Percentiles rank a stretch among this genome's conserved stretches.
Conservation (phyloP, 2,888 invertebrate genomes). For the Sericinus montela region DNA sequence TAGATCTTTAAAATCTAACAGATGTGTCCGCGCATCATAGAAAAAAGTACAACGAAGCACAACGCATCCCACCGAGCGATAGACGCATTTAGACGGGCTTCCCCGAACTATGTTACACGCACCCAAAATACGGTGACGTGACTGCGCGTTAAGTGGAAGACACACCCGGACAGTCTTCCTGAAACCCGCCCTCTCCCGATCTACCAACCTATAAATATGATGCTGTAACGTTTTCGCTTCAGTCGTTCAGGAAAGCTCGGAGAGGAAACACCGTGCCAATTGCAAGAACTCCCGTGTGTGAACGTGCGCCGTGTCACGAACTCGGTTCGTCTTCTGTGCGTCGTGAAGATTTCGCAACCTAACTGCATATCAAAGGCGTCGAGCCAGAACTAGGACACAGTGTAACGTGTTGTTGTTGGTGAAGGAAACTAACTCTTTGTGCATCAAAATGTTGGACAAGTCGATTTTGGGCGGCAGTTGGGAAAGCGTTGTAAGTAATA, state of each 20-base stretch:
- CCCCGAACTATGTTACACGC: constrained; percentile 63
- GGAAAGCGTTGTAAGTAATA: constrained; percentile 71
- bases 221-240: constrained; percentile 57
- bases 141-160: constrained; percentile 65
- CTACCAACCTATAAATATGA: constrained; percentile 66
- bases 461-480: constrained; percentile 67
- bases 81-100: constrained; percentile 59
- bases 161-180: constrained; percentile 53
- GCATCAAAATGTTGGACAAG: constrained; percentile 66
- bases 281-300: constrained; percentile 45
- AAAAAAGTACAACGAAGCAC: constrained; percentile 19
- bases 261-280: constrained; percentile 61
- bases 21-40: not conserved
- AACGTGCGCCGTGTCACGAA: constrained; percentile 57
- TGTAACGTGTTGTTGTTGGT: constrained; percentile 28
- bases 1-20: not conserved
- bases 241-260: constrained; percentile 69
- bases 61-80: constrained; percentile 35
- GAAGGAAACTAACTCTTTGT: constrained; percentile 34
- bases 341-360: constrained; percentile 37
- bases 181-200: constrained; percentile 57
- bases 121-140: constrained; percentile 56
- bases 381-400: constrained; percentile 1
- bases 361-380: constrained; percentile 30
- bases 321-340: constrained; percentile 24